Evolutionary conservation across 2,797 vertebrate genomes (phyloP), one percentile per base, ranked within the genome.

Genomic region (Chloroceryle inda): DNA sequence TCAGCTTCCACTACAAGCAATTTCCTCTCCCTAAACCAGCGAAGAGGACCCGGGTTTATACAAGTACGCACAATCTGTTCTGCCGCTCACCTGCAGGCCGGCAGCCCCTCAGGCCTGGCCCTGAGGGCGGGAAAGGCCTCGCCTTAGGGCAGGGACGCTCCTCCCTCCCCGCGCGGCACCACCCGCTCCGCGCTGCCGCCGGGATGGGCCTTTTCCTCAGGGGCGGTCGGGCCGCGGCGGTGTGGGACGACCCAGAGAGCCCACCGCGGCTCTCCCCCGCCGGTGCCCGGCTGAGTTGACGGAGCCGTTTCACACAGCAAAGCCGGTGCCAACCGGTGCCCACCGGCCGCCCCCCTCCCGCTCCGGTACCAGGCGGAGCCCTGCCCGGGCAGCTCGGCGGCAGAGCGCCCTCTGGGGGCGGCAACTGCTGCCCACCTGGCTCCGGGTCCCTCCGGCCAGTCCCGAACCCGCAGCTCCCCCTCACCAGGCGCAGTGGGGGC

Each of bases 11-110:
- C 21, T 5, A n/a, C 8, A 29, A 13, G 33, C 7, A 24, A 38
- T 21, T 6, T 47, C 47, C 58, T n/a, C 45, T 27, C 49, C 24
- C 44, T 18, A 58, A 49, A 4, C 11, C 21, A 3, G 3, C 0
- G n/a, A 19, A 24, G 72, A 38, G 35, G 44, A 35, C 13, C 55
- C 9, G 26, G 18, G 17, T 62, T 40, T 20, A 16, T 4, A 10
- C 7, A 6, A 27, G 24, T 0, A 10, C 5, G 17, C 2, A 31
- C 1, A 24, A 33, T 8, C 37, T 7, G 3, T 3, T 3, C 20
- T 2, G 15, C 5, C 4, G n/a, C 23, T 13, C 49, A 13, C 63
- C 58, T 9, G 37, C 47, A 7, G 20, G 11, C 29, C 4, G 26
- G 62, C 40, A 8, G 55, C 47, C 49, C 10, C 55, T 16, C 26